These are phyloP conservation scores for Osmerus mordax DNA, from an alignment of 2,113 vertebrate genomes.

Conservation along the genomic window DNA sequence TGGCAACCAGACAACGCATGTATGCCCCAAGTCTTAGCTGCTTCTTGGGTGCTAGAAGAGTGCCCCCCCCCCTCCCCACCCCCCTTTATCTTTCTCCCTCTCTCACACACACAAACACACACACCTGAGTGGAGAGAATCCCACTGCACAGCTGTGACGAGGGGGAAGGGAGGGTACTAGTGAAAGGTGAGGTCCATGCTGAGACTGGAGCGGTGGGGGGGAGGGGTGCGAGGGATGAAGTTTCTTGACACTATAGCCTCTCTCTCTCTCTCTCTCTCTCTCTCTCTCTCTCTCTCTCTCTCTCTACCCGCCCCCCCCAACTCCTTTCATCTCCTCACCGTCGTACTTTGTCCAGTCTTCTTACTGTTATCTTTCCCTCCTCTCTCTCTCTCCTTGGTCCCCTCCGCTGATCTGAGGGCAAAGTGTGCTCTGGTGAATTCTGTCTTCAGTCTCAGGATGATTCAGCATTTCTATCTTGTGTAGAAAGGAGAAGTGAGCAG, in stretches of 20 bases:
- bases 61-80: constrained; percentile 16
- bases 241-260: constrained; percentile 1
- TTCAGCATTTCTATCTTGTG: background rate
- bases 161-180: constrained; percentile 13
- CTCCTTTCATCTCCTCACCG: background rate
- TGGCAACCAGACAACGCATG: constrained; percentile 67
- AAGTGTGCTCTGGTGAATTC: background rate
- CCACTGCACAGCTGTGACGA: constrained; percentile 38
- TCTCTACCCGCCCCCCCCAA: background rate
- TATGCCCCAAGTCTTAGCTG: constrained; percentile 64
- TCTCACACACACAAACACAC: background rate
- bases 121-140: constrained; percentile 70
- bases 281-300: background rate
- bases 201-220: background rate
- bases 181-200: constrained; percentile 16
- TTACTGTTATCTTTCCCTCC: background rate
- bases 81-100: background rate
- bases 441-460: background rate
- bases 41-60: constrained; percentile 63
- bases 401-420: background rate
- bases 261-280: constrained; percentile 6
- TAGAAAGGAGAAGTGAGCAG: background rate
- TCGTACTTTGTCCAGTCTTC: background rate
- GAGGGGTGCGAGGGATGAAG: constrained; percentile 1
- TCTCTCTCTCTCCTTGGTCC: background rate